These are phyloP conservation scores for Myotis daubentonii DNA, from an alignment of 2,797 vertebrate species.

Conservation along the genomic window DNA sequence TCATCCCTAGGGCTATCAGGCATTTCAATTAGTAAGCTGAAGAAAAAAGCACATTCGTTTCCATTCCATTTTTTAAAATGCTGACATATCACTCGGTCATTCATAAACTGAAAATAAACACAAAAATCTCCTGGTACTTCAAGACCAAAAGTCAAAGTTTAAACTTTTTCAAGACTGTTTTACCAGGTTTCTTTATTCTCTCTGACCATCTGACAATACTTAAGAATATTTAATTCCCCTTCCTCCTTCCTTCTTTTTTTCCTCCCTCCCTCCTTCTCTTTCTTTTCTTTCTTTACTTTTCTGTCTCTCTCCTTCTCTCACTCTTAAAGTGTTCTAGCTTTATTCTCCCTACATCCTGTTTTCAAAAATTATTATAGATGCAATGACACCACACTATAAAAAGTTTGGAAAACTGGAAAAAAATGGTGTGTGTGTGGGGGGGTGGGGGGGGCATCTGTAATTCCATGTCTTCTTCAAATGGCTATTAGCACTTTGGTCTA, in stretches of 20 bases:
- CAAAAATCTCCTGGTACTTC: neutral
- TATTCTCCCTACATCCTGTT: neutral
- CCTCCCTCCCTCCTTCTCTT: neutral
- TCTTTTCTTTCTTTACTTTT: neutral
- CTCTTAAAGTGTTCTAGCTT: neutral
- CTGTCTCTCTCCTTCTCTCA: too few species aligned
- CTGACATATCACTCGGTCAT: constrained; percentile 6
- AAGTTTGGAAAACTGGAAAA: neutral
- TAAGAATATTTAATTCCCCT: neutral
- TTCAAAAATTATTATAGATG: neutral
- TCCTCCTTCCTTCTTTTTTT: neutral
- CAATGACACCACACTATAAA: neutral
- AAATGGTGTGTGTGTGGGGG: too few species aligned
- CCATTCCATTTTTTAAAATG: neutral
- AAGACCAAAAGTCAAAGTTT: constrained; percentile 17
- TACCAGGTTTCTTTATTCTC: neutral
- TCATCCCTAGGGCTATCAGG: neutral
- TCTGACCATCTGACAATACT: neutral
- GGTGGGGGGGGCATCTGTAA: neutral
- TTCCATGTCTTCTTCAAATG: neutral
- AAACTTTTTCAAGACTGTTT: neutral
- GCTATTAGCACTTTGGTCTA: neutral
- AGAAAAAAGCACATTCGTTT: neutral
- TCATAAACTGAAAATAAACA: constrained; percentile 1
- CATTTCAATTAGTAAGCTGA: neutral